Base-by-base conservation (phyloP, 2,113 vertebrate species). In the Dicaeum eximium region DNA sequence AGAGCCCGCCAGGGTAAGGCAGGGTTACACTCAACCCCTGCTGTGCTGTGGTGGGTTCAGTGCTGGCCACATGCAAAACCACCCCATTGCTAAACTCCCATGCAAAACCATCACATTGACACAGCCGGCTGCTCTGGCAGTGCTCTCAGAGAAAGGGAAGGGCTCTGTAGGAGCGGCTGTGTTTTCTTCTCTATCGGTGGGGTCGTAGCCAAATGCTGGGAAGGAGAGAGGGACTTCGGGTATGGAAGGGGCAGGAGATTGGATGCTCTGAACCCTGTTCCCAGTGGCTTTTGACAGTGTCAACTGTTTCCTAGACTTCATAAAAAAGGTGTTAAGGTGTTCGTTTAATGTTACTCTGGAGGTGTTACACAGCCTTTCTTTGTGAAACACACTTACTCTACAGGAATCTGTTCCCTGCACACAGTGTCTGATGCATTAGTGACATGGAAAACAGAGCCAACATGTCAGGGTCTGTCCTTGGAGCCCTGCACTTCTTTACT, bases 151-250 rank as follows among this genome's bases (percentile, higher is more conserved):
- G 44, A 57, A 88, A 77, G n/a, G 74, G 81, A 90, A 82, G 45
- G 40, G 37, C 37, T 88, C 35, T 54, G 33, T 13, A 8, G 42
- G 69, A 61, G 13, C 0, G 0, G 13, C n/a, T 44, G 9, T 1
- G 0, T 90, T 85, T 79, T 40, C 15, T 61, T 67, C 24, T 58
- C 28, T 22, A 1, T 27, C 0, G 0, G 24, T 64, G 40, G 51
- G 70, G 44, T 33, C 0, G 0, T 18, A 48, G 65, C 57, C 10
- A 37, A 62, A 33, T 37, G 47, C 16, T 21, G 23, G 42, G 23
- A 88, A 88, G 48, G 31, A 69, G 75, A 65, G 33, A 47, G 30
- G 28, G 71, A 45, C 11, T 90, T 60, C 7, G n/a, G 50, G 37
- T 80, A 31, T 18, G 45, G 60, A 38, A 72, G 25, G 48, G 37